A percentile compares a stretch with the other conserved stretches of the same genome.
phyloP scores from a whole-genome alignment of 2,888 invertebrate species.

The Myathropa florea region DNA sequence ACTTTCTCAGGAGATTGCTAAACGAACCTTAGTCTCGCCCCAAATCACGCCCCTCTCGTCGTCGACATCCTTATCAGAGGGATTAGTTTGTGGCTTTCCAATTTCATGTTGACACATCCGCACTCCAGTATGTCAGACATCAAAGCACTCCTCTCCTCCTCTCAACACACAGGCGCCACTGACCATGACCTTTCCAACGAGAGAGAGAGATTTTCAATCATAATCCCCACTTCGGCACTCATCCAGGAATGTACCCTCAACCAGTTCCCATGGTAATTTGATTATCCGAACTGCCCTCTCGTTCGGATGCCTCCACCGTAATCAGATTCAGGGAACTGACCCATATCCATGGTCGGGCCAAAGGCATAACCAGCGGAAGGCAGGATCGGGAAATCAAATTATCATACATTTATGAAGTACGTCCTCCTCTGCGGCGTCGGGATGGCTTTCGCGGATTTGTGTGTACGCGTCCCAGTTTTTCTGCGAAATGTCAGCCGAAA shows the following conservation, averaged over 20 bases:
- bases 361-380: slow-evolving; percentile 8
- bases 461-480: neutral
- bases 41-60: neutral
- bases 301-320: slow-evolving; percentile 5
- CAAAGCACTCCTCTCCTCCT: neutral
- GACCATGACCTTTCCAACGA: slow-evolving; percentile 41
- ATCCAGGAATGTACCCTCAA: slow-evolving; percentile 17
- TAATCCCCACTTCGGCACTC: slow-evolving; percentile 31
- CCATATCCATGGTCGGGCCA: slow-evolving; percentile 38
- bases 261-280: slow-evolving; percentile 46
- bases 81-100: slow-evolving; percentile 1
- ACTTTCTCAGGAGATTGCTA: neutral
- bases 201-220: slow-evolving; percentile 24
- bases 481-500: slow-evolving; percentile 5
- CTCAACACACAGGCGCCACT: slow-evolving; percentile 5
- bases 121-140: slow-evolving; percentile 14
- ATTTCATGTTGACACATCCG: slow-evolving; percentile 15
- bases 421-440: slow-evolving; percentile 28
- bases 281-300: slow-evolving; percentile 27
- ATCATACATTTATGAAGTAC: slow-evolving; percentile 1
- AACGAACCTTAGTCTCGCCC: neutral
- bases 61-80: neutral
- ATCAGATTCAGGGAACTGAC: slow-evolving; percentile 46
- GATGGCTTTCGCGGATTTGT: slow-evolving; percentile 10
- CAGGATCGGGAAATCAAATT: slow-evolving; percentile 51